Conservation (phyloP, 2,888 invertebrate genomes). For the Myathropa florea region DNA sequence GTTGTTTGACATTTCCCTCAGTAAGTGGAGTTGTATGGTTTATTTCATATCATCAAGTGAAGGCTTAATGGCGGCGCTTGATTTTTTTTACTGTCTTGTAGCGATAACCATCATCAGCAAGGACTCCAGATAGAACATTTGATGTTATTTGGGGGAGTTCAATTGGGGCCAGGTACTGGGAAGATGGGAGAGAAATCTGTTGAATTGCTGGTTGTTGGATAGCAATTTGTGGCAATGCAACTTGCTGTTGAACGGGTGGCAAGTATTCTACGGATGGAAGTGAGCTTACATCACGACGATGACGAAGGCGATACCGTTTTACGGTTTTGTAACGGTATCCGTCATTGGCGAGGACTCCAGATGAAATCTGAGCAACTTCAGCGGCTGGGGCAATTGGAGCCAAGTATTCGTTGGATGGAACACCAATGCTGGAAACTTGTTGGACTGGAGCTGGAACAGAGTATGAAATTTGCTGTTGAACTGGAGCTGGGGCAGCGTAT, state of each 20-base stretch:
- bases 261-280: constrained; percentile 25
- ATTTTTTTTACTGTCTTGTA: constrained; percentile 72
- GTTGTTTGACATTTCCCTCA: background rate
- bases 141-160: constrained; percentile 60
- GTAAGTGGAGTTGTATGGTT: constrained; percentile 17
- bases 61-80: constrained; percentile 31
- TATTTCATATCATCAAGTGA: constrained; percentile 20
- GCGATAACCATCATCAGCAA: constrained; percentile 78
- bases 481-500: background rate
- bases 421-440: constrained; percentile 59
- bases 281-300: constrained; percentile 73
- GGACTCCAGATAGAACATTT: constrained; percentile 45
- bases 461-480: background rate
- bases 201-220: background rate
- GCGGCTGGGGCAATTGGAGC: constrained; percentile 35
- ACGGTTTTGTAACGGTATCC: constrained; percentile 44
- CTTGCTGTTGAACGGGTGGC: constrained; percentile 30
- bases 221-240: background rate
- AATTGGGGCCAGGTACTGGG: constrained; percentile 29
- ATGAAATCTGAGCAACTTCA: background rate
- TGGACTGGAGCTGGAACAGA: background rate
- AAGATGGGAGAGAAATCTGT: background rate
- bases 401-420: constrained; percentile 51
- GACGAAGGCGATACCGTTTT: constrained; percentile 21
- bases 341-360: constrained; percentile 32